Base-by-base conservation (phyloP, 2,113 vertebrate species). In the Stigmatopora argus region DNA sequence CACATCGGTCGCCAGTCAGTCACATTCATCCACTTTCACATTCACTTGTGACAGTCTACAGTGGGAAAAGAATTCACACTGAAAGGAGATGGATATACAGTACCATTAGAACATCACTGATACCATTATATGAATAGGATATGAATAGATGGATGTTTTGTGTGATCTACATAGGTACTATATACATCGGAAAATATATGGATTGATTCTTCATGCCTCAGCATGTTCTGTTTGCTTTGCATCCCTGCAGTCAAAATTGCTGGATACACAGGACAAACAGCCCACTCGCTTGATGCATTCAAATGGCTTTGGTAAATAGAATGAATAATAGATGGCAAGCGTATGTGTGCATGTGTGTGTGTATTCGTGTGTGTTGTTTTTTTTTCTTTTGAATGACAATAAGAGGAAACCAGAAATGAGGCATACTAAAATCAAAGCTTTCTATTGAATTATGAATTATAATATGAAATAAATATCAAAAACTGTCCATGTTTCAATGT, bases 241-340 rank as follows among this genome's bases (percentile, higher is more conserved):
- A 64, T 65, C 64, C 77, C 65, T 72, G 48, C 64, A 71, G 79
- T 65, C 70, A 47, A 68, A 74, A 67, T 52, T 73, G 67, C 69
- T 67, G 62, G 72, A 64, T 53, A 67, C 60, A 62, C 62, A 73
- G 70, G 59, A 55, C 55, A 45, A 58, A 48, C 44, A 48, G 31
- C 64, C 68, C 35, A 73, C 48, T 61, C 9, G 19, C 67, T 49
- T 71, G 52, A 84, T 73, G 67, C 83, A 79, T 80, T 84, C 73
- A 78, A 77, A 85, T 79, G 44, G 67, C 34, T 71, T 64, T 57
- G 65, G 45, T 76, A 63, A 77, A 75, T 53, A 67, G 65, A 67
- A 80, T 80, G 65, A 82, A 84, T 73, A 79, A 79, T 78, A 80
- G 56, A 80, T 75, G 66, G 61, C 64, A 70, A 81, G 61, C 67